Base-by-base conservation (phyloP, 2,113 vertebrate genomes). In the Suncus etruscus region DNA sequence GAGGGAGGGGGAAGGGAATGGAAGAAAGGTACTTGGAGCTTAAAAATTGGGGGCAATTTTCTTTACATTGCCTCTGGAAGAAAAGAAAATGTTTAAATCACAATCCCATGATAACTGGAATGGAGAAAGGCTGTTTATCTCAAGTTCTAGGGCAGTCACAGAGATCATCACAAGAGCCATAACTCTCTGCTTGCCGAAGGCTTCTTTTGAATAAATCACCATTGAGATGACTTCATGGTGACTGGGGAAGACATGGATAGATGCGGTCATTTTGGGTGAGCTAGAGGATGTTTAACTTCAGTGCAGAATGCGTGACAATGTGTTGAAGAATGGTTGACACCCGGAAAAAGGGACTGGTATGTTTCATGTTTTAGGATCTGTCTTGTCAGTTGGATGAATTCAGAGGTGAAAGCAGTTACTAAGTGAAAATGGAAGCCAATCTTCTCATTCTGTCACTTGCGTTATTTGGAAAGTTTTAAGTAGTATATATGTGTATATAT, bases 381-480 rank as follows among this genome's bases (percentile, higher is more conserved):
- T 94, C 94, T 94, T 93, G 89, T 93, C 84, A 87, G 77, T 87
- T 45, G 39, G 73, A 32, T 47, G 77, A 83, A 80, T 86, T 93
- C 76, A 70, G 75, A 91, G 70, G 24, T 48, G 14, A 93, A 39
- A 14, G 51, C 31, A 82, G 12, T 93, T 92, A 63, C 2, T 5
- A 58, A 85, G 78, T 91, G 74, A 91, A 66, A 91, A 74, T 58
- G 69, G 85, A 89, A 93, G 68, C 61, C 91, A 93, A 10, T 24
- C 65, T 82, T 68, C 69, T 89, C 11, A 86, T 39, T 25, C 84
- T 92, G 50, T 82, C 58, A 61, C 22, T 80, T 80, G 32, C 69
- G 51, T 61, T 66, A 84, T 48, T 82, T 61, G n/a, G 58, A 22
- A 78, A 16, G 10, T 84, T 84, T 91, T 75, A 31, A 39, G 12